Evolutionary conservation across 2,797 vertebrate genomes (phyloP).

Genomic region (Natrix natrix): DNA sequence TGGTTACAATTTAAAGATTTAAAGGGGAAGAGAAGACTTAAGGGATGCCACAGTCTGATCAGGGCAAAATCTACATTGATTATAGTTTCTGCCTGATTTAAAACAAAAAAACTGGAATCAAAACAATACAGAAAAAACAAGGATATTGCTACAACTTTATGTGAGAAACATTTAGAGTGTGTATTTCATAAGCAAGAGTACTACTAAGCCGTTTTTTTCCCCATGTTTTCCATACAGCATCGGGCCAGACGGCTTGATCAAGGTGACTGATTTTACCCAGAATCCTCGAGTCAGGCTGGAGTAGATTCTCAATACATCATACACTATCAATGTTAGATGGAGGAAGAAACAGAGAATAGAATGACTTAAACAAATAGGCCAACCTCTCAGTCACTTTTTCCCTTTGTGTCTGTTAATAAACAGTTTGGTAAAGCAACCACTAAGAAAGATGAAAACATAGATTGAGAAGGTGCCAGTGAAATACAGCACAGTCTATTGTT

Average conservation of each 20-base stretch:
- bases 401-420: slow-evolving; percentile 63
- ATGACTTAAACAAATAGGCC: slow-evolving; percentile 39
- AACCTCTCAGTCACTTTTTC: slow-evolving; percentile 52
- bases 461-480: slow-evolving; percentile 29
- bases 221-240: slow-evolving; percentile 60
- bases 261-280: slow-evolving; percentile 69
- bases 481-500: background rate
- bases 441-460: slow-evolving; percentile 27
- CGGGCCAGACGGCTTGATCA: slow-evolving; percentile 69
- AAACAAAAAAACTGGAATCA: background rate
- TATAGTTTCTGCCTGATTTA: background rate
- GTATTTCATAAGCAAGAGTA: slow-evolving; percentile 8
- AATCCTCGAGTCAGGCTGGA: slow-evolving; percentile 67
- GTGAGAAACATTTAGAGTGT: background rate
- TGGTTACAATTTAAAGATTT: background rate
- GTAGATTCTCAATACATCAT: slow-evolving; percentile 41
- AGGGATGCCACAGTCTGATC: background rate
- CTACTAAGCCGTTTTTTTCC: background rate
- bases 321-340: slow-evolving; percentile 46
- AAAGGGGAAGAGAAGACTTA: background rate
- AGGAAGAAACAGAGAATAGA: slow-evolving; percentile 54
- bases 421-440: slow-evolving; percentile 52
- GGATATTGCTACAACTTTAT: background rate
- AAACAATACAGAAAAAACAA: background rate
- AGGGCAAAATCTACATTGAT: background rate